These are phyloP conservation scores for Enoplosus armatus DNA, from an alignment of 2,797 vertebrate species.

Conservation along the genomic window DNA sequence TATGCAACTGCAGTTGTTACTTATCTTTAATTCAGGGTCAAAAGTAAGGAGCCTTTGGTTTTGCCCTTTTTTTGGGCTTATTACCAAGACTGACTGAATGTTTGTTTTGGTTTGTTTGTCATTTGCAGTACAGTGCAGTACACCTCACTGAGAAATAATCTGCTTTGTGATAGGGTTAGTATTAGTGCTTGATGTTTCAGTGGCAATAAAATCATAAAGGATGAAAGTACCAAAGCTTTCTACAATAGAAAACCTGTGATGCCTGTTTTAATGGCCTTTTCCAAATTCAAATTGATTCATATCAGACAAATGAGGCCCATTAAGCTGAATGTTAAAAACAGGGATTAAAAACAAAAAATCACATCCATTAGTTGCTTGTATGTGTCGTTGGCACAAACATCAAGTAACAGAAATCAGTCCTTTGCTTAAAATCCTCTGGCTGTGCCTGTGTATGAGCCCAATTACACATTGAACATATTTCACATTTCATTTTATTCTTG, in stretches of 20 bases:
- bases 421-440: conserved; percentile 10
- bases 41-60: background rate
- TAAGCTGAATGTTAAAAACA: conserved; percentile 15
- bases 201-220: background rate
- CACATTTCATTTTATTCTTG: too few species aligned
- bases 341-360: conserved; percentile 1
- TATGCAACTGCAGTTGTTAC: background rate
- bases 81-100: background rate
- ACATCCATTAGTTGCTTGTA: conserved; percentile 16
- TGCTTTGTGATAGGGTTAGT: background rate
- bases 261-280: background rate
- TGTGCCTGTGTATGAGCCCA: conserved; percentile 3
- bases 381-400: conserved; percentile 20
- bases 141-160: background rate
- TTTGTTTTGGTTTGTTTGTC: background rate
- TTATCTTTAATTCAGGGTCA: conserved; percentile 19
- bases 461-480: background rate
- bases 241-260: background rate
- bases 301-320: conserved; percentile 15
- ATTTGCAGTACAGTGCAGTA: background rate
- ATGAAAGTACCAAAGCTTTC: background rate
- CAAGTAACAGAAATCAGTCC: conserved; percentile 11
- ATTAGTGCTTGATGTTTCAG: background rate
- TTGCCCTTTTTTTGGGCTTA: background rate
- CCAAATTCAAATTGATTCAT: conserved; percentile 3